Conservation (phyloP, 2,113 vertebrate genomes). For the Charadrius vociferus region DNA sequence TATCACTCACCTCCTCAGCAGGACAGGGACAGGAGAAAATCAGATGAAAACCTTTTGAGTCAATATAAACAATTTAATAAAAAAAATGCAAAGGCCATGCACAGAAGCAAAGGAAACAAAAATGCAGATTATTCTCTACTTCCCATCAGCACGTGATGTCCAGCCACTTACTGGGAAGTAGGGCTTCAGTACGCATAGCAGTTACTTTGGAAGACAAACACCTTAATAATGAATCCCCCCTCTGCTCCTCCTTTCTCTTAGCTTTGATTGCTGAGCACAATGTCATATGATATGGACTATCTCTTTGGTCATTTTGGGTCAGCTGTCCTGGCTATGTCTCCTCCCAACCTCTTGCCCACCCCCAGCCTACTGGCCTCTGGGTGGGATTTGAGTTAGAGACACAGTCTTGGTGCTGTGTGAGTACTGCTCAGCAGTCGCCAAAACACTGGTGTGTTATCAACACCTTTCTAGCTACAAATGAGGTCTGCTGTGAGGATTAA, state of each 20-base stretch:
- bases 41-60: no score
- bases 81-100: neutral
- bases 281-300: neutral
- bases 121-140: neutral
- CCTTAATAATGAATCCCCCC: neutral
- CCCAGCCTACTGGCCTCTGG: neutral
- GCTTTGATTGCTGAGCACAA: neutral
- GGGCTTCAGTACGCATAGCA: no score
- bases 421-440: neutral
- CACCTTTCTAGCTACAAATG: neutral
- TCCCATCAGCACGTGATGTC: rapidly evolving
- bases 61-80: no score
- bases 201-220: neutral
- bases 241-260: neutral
- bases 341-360: no score
- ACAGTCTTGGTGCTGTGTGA: neutral
- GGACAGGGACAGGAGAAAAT: no score
- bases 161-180: neutral
- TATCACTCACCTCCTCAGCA: no score
- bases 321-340: neutral
- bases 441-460: neutral
- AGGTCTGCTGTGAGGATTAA: no score
- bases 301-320: no score
- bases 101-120: rapidly evolving
- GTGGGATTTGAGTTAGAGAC: neutral